These are phyloP conservation scores for Protobothrops flavoviridis DNA, from an alignment of 2,113 vertebrate species.

Conservation along the genomic window DNA sequence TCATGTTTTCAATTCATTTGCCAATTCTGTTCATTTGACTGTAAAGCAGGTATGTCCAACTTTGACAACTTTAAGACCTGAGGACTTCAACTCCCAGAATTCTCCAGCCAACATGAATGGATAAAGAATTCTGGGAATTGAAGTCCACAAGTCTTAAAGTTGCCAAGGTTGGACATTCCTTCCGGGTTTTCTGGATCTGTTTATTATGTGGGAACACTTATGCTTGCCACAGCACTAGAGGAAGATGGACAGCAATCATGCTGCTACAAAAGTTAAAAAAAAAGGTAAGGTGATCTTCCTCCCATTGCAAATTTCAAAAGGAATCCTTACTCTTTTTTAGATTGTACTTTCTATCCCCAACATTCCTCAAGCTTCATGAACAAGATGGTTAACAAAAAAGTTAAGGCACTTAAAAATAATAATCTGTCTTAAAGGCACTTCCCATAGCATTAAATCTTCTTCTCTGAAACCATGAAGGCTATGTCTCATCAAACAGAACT, in stretches of 20 bases:
- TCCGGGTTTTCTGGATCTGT: background rate
- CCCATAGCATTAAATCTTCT: background rate
- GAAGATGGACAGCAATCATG: background rate
- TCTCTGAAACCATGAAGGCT: background rate
- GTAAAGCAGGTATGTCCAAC: background rate
- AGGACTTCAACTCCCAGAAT: background rate
- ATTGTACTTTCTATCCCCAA: background rate
- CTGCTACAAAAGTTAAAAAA: background rate
- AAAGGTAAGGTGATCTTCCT: background rate
- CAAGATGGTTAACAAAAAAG: background rate
- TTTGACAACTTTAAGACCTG: background rate
- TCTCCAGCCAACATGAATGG: background rate
- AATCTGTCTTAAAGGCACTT: background rate
- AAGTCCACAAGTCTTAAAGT: background rate
- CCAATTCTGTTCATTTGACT: background rate
- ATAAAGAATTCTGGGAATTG: background rate
- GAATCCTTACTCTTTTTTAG: background rate
- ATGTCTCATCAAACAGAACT: background rate
- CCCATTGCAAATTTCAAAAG: background rate
- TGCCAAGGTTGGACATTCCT: background rate
- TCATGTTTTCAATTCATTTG: background rate
- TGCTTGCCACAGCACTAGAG: background rate
- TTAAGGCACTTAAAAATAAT: background rate
- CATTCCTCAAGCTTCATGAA: background rate
- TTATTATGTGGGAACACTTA: background rate